phyloP scores from a whole-genome alignment of 2,797 vertebrate species.

The Phrynocephalus forsythii region DNA sequence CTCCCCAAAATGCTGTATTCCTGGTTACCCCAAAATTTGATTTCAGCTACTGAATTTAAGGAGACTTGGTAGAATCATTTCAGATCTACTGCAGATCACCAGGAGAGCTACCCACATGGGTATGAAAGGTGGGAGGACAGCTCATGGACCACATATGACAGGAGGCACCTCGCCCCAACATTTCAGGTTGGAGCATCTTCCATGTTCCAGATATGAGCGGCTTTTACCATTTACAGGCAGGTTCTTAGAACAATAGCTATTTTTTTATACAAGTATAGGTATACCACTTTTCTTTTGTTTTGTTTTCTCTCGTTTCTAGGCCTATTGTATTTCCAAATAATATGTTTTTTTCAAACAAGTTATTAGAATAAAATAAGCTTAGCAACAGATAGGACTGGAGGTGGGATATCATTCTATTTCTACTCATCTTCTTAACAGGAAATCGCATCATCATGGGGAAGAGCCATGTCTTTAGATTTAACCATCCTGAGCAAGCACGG shows the following conservation, averaged over 20 bases:
- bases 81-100: neutral
- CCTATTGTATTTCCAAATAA: no score
- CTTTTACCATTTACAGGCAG: neutral
- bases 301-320: no score
- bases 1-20: neutral
- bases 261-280: no score
- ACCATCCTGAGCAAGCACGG: slow-evolving; percentile 95
- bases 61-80: neutral
- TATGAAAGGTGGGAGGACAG: neutral
- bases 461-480: slow-evolving; percentile 98
- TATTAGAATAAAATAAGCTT: neutral
- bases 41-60: neutral
- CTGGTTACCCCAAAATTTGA: neutral
- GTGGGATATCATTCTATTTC: neutral
- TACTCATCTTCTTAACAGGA: slow-evolving; percentile 75
- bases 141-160: neutral
- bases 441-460: slow-evolving; percentile 99
- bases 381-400: neutral
- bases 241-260: no score
- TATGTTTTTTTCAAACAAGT: no score
- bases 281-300: no score
- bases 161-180: no score
- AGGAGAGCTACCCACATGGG: neutral
- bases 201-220: no score
- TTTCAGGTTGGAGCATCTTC: no score